Evolutionary conservation across 2,888 invertebrate genomes (phyloP), one percentile per base, ranked within the genome.

Genomic region (Galerucella nymphaeae): DNA sequence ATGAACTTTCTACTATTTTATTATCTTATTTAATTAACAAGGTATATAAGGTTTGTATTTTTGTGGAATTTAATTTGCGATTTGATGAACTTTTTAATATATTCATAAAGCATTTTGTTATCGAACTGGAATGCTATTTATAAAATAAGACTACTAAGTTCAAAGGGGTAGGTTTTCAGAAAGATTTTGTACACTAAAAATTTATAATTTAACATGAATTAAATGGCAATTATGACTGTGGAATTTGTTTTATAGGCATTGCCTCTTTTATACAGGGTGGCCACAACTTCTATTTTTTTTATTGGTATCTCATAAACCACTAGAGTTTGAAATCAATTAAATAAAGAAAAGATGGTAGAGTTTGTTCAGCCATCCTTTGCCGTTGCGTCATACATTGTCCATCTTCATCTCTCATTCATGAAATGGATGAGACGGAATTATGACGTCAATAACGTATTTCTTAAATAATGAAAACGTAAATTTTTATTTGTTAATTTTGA

Each of bases 1-100:
- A 38, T 23, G 14, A 59, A 38, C n/a, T n/a, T 38, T 20, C 16
- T 72, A 77, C 23, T 38, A 11, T 53, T 70, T 41, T 45, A 23
- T 45, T 68, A 41, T 62, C 3, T 55, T 55, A 14, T 30, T 1
- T 1, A 13, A 13, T 23, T 20, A 20, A 58, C 13, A 58, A 13
- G 58, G 14, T 20, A 8, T 58, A 14, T 13, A 18, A 58, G 14
- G 2, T 30, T 23, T 23, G 11, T 23, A 13, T 45, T 45, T 14
- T 45, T 13, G 11, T 45, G 45, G 11, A 14, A 45, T 45, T 45
- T 45, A 13, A 42, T 42, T 42, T 42, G 42, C 11, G 2, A 42
- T 13, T 42, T 42, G 42, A 42, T 48, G n/a, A 6, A 13, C 6
- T 48, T 48, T 48, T 48, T n/a, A n/a, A n/a, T 45, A 45, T 48